These are phyloP conservation scores for Apogon hyalosoma DNA, from an alignment of 2,797 vertebrate genomes.

Conservation along the genomic window DNA sequence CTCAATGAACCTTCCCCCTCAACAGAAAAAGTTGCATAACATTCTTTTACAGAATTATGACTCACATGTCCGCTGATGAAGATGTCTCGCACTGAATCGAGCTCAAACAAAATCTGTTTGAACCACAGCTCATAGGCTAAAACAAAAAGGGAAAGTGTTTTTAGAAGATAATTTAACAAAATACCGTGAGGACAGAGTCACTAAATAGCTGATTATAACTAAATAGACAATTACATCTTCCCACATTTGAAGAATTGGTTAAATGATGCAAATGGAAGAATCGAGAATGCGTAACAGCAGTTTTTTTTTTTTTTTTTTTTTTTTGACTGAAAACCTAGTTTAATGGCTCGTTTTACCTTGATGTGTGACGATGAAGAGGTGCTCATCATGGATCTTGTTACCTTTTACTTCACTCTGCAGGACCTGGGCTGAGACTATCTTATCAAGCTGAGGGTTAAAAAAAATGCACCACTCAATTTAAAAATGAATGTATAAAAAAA, in stretches of 20 bases:
- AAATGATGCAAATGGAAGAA: no score
- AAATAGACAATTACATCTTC: no score
- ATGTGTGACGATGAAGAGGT: slow-evolving; percentile 98
- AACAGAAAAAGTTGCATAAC: no score
- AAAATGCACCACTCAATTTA: slow-evolving; percentile 21
- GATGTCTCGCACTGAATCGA: slow-evolving; percentile 94
- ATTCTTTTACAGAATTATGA: slow-evolving; percentile 36
- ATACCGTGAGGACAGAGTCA: no score
- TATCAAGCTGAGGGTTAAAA: slow-evolving; percentile 87
- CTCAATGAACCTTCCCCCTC: no score
- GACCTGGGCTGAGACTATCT: slow-evolving; percentile 91
- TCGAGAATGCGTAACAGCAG: no score
- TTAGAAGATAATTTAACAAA: no score
- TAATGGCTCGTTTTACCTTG: slow-evolving; percentile 86
- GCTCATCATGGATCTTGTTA: slow-evolving; percentile 96
- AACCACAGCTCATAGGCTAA: slow-evolving; percentile 97
- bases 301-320: no score
- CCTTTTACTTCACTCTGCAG: slow-evolving; percentile 94
- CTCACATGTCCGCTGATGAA: slow-evolving; percentile 95
- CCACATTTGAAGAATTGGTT: no score
- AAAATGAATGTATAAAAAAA: background rate
- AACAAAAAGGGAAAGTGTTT: slow-evolving; percentile 52
- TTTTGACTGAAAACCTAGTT: no score
- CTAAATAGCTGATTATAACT: no score
- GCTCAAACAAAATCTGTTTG: slow-evolving; percentile 96